phyloP scores from a whole-genome alignment of 2,797 vertebrate genomes.

The Takifugu rubripes region DNA sequence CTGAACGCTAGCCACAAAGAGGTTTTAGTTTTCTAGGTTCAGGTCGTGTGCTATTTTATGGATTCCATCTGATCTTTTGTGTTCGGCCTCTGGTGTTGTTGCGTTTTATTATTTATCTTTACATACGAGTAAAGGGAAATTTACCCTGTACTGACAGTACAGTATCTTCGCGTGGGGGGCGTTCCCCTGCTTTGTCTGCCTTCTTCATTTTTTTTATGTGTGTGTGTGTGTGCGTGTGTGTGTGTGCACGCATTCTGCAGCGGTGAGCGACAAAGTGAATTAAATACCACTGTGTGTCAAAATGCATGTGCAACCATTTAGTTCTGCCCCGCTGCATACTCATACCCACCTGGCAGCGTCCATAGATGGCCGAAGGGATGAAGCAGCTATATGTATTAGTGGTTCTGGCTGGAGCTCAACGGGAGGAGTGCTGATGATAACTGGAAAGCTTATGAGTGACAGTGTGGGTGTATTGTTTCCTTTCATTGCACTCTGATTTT shows the following conservation, averaged over 20 bases:
- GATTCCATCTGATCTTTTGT: not conserved
- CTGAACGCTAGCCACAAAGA: slow-evolving; percentile 3
- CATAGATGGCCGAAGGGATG: slow-evolving; percentile 10
- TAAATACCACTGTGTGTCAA: not conserved
- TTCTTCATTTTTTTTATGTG: slow-evolving; percentile 48
- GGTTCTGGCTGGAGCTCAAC: slow-evolving; percentile 47
- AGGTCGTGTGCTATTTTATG: not conserved
- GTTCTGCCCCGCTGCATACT: slow-evolving; percentile 12
- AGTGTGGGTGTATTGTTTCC: slow-evolving; percentile 50
- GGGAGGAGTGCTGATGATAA: slow-evolving; percentile 39
- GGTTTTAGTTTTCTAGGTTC: not conserved
- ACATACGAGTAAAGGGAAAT: slow-evolving; percentile 34
- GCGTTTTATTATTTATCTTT: not conserved
- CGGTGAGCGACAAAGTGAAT: too few species aligned
- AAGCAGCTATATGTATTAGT: slow-evolving; percentile 32
- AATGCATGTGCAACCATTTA: slow-evolving; percentile 10
- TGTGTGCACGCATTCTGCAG: too few species aligned
- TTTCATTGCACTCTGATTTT: slow-evolving; percentile 53
- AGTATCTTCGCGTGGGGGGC: slow-evolving; percentile 70
- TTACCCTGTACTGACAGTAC: slow-evolving; percentile 60
- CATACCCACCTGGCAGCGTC: slow-evolving; percentile 26
- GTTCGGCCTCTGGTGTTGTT: not conserved
- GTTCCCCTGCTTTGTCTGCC: slow-evolving; percentile 76
- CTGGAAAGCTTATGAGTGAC: slow-evolving; percentile 29
- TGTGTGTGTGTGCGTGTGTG: slow-evolving; percentile 22